These are phyloP conservation scores for Sebastes fasciatus DNA, from an alignment of 2,113 vertebrate species.

Conservation along the genomic window DNA sequence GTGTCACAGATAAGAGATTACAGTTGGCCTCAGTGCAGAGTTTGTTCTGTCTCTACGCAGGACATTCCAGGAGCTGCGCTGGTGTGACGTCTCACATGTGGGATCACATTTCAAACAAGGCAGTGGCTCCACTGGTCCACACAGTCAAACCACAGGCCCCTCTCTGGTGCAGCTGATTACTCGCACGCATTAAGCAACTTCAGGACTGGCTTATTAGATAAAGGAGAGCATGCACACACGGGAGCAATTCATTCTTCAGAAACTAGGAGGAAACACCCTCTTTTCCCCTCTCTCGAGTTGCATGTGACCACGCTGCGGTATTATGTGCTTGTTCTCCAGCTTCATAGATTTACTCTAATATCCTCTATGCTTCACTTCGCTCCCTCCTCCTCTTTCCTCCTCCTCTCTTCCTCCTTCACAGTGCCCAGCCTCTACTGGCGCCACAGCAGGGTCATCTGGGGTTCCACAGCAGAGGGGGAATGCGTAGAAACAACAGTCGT, in stretches of 20 bases:
- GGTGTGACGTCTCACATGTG: constrained; percentile 66
- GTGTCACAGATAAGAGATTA: constrained; percentile 76
- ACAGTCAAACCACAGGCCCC: constrained; percentile 63
- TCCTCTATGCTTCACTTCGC: constrained; percentile 35
- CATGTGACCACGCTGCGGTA: constrained; percentile 9
- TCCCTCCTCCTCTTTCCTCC: neutral
- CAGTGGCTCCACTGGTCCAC: constrained; percentile 31
- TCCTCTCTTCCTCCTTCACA: constrained; percentile 46
- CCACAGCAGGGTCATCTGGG: constrained; percentile 76
- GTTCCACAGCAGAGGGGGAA: constrained; percentile 67
- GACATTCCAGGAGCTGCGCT: constrained; percentile 77
- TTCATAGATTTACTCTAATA: constrained; percentile 60
- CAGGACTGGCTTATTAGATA: constrained; percentile 46
- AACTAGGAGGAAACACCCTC: constrained; percentile 34
- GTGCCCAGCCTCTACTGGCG: constrained; percentile 72
- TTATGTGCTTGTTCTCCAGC: constrained; percentile 26
- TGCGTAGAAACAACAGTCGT: constrained; percentile 69
- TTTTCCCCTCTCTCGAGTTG: constrained; percentile 14
- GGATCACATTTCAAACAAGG: constrained; percentile 75
- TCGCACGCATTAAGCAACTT: constrained; percentile 42
- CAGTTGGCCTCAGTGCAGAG: constrained; percentile 48
- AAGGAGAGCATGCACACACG: constrained; percentile 19
- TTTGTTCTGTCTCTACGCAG: constrained; percentile 64
- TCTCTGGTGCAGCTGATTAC: constrained; percentile 62
- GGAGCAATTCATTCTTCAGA: constrained; percentile 49